Evolutionary conservation across 92 coral and sea anemone genomes (phyloP).

Genomic region (Palythoa grandis): DNA sequence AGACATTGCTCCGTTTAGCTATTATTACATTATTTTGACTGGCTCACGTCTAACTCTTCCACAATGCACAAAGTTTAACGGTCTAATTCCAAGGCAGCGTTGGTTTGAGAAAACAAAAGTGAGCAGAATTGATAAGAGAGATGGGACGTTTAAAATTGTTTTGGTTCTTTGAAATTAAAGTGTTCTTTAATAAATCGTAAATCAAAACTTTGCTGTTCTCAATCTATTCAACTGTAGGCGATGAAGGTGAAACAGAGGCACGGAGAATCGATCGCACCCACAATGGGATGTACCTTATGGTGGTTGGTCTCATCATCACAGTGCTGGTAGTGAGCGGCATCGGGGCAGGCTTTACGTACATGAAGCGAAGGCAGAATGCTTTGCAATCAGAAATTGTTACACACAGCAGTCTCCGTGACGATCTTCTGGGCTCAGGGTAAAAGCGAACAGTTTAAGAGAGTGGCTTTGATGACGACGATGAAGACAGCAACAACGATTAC

Average conservation of each 20-base stretch:
- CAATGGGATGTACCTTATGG: not conserved
- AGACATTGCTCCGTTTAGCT: no score
- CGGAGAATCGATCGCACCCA: not conserved
- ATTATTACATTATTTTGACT: no score
- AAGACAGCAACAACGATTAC: not conserved
- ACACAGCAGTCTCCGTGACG: not conserved
- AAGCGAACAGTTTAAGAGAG: not conserved
- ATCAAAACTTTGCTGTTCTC: no score
- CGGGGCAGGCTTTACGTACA: not conserved
- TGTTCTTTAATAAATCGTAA: no score
- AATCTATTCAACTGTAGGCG: not conserved
- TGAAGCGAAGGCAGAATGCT: conserved; percentile 17
- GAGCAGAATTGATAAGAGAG: no score
- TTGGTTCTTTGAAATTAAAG: no score
- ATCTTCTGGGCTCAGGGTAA: conserved; percentile 30
- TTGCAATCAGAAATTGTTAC: not conserved
- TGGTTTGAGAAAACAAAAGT: no score
- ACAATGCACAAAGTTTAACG: no score
- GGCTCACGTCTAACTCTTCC: no score
- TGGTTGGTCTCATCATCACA: not conserved
- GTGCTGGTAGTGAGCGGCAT: not conserved
- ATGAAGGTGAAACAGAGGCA: not conserved
- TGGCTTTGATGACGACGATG: not conserved
- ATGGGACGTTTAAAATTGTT: no score
- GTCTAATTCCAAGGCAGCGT: no score